Percentiles rank a stretch among this genome's conserved stretches.
Evolutionary conservation across 2,113 vertebrate species (phyloP).

Genomic region (Prionailurus bengalensis): DNA sequence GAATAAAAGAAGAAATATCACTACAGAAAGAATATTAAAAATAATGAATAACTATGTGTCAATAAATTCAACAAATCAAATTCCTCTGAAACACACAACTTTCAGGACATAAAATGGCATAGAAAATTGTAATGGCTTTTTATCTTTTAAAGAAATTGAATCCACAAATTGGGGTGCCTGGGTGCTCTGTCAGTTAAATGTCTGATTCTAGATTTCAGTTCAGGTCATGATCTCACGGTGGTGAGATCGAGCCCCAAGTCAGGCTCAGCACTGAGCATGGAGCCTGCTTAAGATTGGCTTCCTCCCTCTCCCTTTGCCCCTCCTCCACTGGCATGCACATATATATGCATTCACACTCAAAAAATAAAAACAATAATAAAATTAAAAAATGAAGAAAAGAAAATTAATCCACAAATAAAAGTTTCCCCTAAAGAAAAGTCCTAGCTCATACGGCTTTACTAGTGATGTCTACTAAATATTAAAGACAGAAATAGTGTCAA

Average conservation of each 20-base stretch:
- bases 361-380: too few relatives aligned
- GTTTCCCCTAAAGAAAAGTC: background rate
- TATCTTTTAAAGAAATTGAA: background rate
- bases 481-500: background rate
- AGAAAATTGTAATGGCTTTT: background rate
- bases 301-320: too few relatives aligned
- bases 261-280: too few relatives aligned
- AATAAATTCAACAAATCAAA: slow-evolving; percentile 12
- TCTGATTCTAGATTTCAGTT: too few relatives aligned
- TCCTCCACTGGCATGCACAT: too few relatives aligned
- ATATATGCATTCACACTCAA: too few relatives aligned
- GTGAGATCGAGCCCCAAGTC: too few relatives aligned
- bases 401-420: background rate
- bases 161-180: background rate
- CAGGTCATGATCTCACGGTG: too few relatives aligned
- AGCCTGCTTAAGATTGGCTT: too few relatives aligned
- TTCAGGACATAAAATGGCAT: background rate
- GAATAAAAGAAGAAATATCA: background rate
- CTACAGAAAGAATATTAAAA: background rate
- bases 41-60: background rate
- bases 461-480: background rate
- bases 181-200: too few relatives aligned
- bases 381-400: background rate
- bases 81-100: background rate
- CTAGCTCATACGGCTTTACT: background rate